Evolutionary conservation across 2,888 invertebrate species (phyloP), one percentile per base, ranked within the genome.

Genomic region (Drosophila austrosaltans): DNA sequence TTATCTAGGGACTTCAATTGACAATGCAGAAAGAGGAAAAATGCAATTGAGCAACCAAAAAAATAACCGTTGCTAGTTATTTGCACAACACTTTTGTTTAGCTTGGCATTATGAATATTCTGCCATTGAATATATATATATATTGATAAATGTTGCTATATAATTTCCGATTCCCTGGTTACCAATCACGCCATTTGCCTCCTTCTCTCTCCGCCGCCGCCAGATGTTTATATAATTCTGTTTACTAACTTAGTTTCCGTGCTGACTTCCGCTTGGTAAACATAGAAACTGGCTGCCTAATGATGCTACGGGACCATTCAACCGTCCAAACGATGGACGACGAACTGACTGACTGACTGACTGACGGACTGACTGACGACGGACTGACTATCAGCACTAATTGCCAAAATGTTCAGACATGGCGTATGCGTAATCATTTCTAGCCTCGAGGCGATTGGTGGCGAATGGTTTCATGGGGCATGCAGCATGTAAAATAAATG

Each of bases 361-460:
- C 36, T 57, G 48, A 10, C 48, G 12, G 22, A 48, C 25, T 48
- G 25, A 44, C 6, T 44, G 44, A 16, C 16, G 16, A 48, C 22
- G 10, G 36, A 48, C 48, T 48, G 36, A 39, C 36, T 57, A 36
- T 32, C 36, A 69, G 54, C 42, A 75, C 72, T 72, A 72, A 72
- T 72, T 72, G 72, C 75, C 72, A 39, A 72, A 72, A 68, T 54
- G 69, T 53, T 54, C 62, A 53, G 28, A 64, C 65, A 54, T 44
- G 67, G 72, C 69, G 78, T 79, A 77, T 81, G 53, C 77, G 67
- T 72, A 77, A 72, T 64, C 32, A 63, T 48, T 48, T 10, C 48
- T 48, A 48, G 48, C 22, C 48, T 48, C 25, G 48, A 48, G 48
- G 48, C 48, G 20, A 48, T 25, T 48, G 48, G 10, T 4, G 25